phyloP scores from a whole-genome alignment of 2,113 vertebrate genomes.

The Rallus limicola region DNA sequence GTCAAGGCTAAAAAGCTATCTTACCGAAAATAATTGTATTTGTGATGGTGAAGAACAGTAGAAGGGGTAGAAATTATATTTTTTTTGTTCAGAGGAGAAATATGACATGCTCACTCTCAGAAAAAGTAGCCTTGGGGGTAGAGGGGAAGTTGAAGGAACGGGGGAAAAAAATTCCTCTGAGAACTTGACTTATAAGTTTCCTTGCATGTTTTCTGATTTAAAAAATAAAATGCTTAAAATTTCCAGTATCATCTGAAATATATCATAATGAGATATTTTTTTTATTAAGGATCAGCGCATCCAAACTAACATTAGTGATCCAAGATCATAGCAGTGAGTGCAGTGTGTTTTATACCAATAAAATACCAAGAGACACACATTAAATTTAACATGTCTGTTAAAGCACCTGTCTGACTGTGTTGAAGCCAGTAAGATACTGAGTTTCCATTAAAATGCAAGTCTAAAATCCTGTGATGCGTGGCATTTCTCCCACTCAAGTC shows the following conservation, averaged over 20 bases:
- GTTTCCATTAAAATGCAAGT: not conserved
- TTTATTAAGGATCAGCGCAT: not conserved
- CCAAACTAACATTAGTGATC: not conserved
- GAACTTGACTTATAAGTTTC: not conserved
- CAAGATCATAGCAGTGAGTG: not conserved
- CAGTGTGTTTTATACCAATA: not conserved
- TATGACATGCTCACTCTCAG: not conserved
- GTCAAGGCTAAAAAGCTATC: not conserved
- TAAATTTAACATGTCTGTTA: not conserved
- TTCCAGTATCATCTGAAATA: not conserved
- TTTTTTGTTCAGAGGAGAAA: not conserved
- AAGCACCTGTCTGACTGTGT: not conserved
- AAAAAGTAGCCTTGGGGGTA: not conserved
- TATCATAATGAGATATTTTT: not conserved
- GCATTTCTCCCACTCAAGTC: not conserved
- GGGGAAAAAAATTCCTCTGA: not conserved
- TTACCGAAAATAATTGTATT: not conserved
- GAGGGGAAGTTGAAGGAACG: not conserved
- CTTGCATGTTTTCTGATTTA: not conserved
- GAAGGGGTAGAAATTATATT: not conserved
- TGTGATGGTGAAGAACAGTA: not conserved
- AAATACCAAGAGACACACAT: not conserved
- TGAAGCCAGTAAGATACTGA: not conserved
- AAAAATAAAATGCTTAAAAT: not conserved
- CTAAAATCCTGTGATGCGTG: accelerated